phyloP scores from a whole-genome alignment of 2,113 vertebrate species.

The Chionomys nivalis region DNA sequence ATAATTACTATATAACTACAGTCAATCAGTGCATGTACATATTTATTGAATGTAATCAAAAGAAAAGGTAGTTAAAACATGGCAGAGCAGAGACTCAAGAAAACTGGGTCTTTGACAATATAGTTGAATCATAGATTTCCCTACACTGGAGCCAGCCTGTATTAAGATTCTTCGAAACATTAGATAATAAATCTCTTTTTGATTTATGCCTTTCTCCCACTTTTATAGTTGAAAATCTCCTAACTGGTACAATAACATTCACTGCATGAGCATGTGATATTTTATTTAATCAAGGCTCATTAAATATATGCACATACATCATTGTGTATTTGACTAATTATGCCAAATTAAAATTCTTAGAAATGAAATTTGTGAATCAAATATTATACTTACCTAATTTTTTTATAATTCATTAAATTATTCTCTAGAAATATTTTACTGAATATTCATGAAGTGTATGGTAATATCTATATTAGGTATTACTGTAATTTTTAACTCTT shows the following conservation, averaged over 20 bases:
- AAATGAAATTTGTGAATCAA: constrained; percentile 26
- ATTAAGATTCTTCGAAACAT: not conserved
- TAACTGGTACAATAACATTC: not conserved
- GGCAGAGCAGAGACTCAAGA: not conserved
- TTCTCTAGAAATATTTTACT: not conserved
- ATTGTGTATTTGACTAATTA: not conserved
- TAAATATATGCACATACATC: not conserved
- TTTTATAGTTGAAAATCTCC: constrained; percentile 5
- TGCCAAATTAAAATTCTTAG: constrained; percentile 15
- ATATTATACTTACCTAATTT: constrained; percentile 1
- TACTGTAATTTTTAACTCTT: constrained; percentile 22
- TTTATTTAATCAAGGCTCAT: constrained; percentile 5
- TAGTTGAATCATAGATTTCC: not conserved
- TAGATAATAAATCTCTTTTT: not conserved
- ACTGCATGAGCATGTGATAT: not conserved
- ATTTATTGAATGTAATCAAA: constrained; percentile 22
- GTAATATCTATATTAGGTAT: not conserved
- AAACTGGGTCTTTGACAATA: not conserved
- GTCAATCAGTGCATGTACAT: not conserved
- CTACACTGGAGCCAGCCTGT: not conserved
- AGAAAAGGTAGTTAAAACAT: not conserved
- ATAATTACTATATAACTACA: not conserved
- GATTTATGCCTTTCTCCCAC: not conserved
- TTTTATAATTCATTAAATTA: constrained; percentile 10
- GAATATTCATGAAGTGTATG: constrained; percentile 3